phyloP scores from a whole-genome alignment of 2,888 invertebrate genomes.

The Rotaria socialis region DNA sequence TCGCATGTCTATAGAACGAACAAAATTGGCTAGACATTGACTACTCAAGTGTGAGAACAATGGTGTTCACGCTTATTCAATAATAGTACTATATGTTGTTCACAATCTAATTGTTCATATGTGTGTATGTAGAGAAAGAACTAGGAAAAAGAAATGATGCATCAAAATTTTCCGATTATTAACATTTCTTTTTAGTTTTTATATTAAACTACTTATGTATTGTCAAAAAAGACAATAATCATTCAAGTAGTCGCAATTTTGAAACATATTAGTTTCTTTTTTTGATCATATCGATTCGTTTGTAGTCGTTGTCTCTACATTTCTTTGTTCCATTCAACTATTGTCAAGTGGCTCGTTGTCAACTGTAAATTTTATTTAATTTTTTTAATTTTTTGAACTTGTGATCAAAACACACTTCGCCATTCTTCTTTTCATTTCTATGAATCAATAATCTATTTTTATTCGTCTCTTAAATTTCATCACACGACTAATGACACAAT shows the following conservation, averaged over 20 bases:
- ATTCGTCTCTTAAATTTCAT: not conserved
- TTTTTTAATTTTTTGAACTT: not conserved
- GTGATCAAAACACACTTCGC: not conserved
- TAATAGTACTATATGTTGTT: not conserved
- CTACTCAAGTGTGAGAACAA: slow-evolving; percentile 19
- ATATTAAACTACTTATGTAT: not conserved
- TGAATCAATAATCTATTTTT: not conserved
- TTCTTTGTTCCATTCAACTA: not conserved
- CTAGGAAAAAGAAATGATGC: not conserved
- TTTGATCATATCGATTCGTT: not conserved
- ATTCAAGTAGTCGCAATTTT: slow-evolving; percentile 21
- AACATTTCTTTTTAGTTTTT: not conserved
- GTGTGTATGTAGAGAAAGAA: not conserved
- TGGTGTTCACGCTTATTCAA: not conserved
- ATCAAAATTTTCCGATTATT: not conserved
- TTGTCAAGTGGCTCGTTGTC: not conserved
- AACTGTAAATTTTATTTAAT: not conserved
- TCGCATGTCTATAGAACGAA: not conserved
- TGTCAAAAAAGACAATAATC: not conserved
- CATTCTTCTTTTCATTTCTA: not conserved
- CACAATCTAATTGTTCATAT: not conserved
- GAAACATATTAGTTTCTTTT: not conserved
- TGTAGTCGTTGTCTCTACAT: not conserved
- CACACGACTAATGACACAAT: no score
- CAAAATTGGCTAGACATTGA: not conserved